Base-by-base conservation (phyloP, 2,888 invertebrate species). In the Agrilus biguttatus region DNA sequence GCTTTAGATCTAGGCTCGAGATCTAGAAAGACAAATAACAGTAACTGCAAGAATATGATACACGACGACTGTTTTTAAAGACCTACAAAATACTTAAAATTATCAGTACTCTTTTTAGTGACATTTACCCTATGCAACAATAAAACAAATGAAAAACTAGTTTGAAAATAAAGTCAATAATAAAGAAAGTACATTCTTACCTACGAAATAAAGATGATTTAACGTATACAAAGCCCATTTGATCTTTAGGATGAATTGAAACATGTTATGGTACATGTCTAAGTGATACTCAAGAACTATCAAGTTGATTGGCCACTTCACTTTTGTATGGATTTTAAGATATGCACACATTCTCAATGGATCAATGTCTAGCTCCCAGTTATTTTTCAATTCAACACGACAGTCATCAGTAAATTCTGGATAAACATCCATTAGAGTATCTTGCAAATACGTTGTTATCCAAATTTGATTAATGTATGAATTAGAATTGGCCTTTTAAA, bases 181-280 rank as follows among this genome's bases (percentile, higher is more conserved):
- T 17, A 17, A 17, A 4, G 17, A 17, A 17, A 17, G 17, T 17
- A 17, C 17, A 17, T 17, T 17, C 47, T 44, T 49, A 64, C 65
- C 63, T 44, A 51, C 50, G 45, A 63, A 62, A 28, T 46, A 49
- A 28, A 66, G 45, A 43, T 57, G 56, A 49, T 62, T 64, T 21
- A 65, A 48, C 2, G 61, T 61, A 40, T 62, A 58, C 14, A 65
- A 42, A 2, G 60, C 63, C 65, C 66, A 66, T 49, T 66, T 65
- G 2, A 66, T 47, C 42, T 58, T 60, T 48, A 66, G 46, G 8
- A 65, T 53, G 44, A 65, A 59, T 36, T 56, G 53, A 47, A 65
- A 66, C n/a, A 63, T 44, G 8, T 59, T 56, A 39, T 55, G 51
- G 41, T 66, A 66, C 47, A 57, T 50, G 8, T 46, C 46, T 41